Conservation (phyloP, 2,797 vertebrate species). For the Pipistrellus nathusii region DNA sequence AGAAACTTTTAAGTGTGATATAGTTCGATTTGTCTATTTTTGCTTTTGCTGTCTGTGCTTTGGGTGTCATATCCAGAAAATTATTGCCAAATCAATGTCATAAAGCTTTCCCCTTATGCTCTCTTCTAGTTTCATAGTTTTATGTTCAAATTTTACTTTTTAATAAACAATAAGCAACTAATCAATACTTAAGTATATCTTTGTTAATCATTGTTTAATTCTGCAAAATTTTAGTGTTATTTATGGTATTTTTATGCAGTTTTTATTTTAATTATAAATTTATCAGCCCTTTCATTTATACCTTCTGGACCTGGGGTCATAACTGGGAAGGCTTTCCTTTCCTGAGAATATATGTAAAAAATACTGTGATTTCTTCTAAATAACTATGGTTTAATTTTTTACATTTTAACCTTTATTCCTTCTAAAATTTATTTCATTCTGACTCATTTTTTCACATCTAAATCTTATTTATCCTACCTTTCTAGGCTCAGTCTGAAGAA, state of each 20-base stretch:
- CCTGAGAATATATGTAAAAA: conserved; percentile 36
- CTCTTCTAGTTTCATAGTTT: background rate
- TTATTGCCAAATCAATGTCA: background rate
- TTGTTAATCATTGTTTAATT: background rate
- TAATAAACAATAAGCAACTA: background rate
- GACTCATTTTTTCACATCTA: background rate
- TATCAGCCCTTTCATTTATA: background rate
- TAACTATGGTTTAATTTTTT: background rate
- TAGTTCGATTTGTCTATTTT: background rate
- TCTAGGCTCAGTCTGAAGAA: conserved; percentile 21
- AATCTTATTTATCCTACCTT: conserved; percentile 23
- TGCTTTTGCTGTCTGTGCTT: background rate
- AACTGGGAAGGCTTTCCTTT: background rate
- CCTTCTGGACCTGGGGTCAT: background rate
- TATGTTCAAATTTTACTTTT: background rate
- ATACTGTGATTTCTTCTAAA: background rate
- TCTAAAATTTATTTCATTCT: conserved; percentile 20
- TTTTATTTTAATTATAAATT: conserved; percentile 2
- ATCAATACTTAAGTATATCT: conserved; percentile 5
- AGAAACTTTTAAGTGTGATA: background rate
- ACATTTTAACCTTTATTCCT: conserved; percentile 1
- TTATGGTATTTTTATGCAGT: background rate
- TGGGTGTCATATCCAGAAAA: background rate
- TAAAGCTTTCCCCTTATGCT: background rate
- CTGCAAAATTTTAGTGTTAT: background rate